phyloP scores from a whole-genome alignment of 2,888 invertebrate species.

The Conops quadrifasciatus region DNA sequence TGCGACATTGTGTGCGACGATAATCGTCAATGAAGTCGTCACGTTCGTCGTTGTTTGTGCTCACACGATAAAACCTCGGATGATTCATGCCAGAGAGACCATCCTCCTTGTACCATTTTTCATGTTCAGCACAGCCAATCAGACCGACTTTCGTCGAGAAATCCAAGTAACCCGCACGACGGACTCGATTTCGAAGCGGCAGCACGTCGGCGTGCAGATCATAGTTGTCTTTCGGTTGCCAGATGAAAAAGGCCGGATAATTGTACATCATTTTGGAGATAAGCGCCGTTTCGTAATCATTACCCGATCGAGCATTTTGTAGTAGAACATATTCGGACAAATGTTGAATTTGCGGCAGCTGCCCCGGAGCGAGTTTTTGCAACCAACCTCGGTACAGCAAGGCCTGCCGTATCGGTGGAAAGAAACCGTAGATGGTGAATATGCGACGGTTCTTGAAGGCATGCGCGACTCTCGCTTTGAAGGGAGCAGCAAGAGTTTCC shows the following conservation, averaged over 20 bases:
- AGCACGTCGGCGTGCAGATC: conserved; percentile 48
- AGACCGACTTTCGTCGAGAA: conserved; percentile 67
- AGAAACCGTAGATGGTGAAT: conserved; percentile 60
- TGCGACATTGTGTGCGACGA: not conserved
- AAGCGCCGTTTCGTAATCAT: conserved; percentile 60
- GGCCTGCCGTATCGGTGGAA: conserved; percentile 62
- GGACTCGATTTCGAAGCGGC: conserved; percentile 55
- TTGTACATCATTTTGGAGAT: conserved; percentile 71
- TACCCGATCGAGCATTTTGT: conserved; percentile 56
- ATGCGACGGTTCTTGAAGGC: conserved; percentile 59
- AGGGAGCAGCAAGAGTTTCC: conserved; percentile 51
- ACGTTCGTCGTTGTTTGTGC: conserved; percentile 52
- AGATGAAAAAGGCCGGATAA: conserved; percentile 75
- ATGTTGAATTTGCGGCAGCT: conserved; percentile 56
- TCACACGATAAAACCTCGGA: conserved; percentile 70
- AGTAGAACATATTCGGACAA: conserved; percentile 55
- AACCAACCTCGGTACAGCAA: conserved; percentile 76
- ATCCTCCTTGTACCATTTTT: conserved; percentile 54
- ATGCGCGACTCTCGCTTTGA: conserved; percentile 54
- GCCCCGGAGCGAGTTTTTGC: conserved; percentile 70
- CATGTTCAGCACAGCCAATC: conserved; percentile 55
- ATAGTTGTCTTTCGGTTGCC: conserved; percentile 67
- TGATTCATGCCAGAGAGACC: conserved; percentile 67
- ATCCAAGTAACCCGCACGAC: conserved; percentile 54
- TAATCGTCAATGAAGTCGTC: conserved; percentile 46